phyloP scores from a whole-genome alignment of 2,797 vertebrate species.

The Gobio occitaniae region DNA sequence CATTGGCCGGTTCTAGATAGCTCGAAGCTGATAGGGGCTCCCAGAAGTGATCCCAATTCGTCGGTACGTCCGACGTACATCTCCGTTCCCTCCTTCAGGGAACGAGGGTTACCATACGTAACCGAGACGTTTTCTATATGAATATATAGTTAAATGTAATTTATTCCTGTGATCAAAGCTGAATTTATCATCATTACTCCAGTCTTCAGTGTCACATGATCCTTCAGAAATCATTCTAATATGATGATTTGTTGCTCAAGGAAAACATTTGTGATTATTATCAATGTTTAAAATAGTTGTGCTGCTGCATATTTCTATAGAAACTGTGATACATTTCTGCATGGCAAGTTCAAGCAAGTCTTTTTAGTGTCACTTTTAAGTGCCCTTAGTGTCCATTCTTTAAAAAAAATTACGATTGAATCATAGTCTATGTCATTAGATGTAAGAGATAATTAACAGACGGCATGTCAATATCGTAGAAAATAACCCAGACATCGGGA shows the following conservation, averaged over 20 bases:
- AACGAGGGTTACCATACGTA: too few relatives aligned
- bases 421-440: background rate
- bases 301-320: background rate
- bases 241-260: too few relatives aligned
- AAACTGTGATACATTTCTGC: background rate
- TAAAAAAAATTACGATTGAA: background rate
- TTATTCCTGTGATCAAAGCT: too few relatives aligned
- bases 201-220: constrained; percentile 1
- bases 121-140: background rate
- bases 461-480: background rate
- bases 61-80: too few relatives aligned
- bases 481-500: background rate
- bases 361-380: background rate
- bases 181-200: background rate
- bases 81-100: too few relatives aligned
- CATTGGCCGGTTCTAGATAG: too few relatives aligned
- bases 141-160: background rate
- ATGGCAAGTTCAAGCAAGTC: too few relatives aligned
- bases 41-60: too few relatives aligned
- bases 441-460: background rate
- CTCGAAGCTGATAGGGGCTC: too few relatives aligned
- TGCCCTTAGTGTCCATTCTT: background rate
- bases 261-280: too few relatives aligned
- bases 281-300: background rate
- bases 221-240: background rate